Percentiles rank a stretch among this genome's conserved stretches.
phyloP scores from a whole-genome alignment of 2,888 invertebrate genomes.

The Therioaphis trifolii region DNA sequence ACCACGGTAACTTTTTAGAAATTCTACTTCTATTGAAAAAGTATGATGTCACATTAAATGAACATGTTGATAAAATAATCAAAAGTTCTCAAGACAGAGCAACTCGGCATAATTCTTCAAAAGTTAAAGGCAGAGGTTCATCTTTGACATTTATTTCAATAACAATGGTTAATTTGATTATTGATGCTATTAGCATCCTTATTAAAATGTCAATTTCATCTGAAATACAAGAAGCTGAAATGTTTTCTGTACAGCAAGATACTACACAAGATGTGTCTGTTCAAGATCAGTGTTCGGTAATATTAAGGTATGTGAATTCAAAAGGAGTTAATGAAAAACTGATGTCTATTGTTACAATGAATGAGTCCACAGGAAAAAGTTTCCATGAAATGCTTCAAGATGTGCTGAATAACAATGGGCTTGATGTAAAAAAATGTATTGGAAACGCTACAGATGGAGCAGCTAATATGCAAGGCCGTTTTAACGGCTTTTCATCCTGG shows the following conservation, averaged over 20 bases:
- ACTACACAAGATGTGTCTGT: neutral
- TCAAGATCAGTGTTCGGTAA: neutral
- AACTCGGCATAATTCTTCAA: neutral
- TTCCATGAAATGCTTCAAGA: too few relatives aligned
- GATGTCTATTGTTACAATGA: neutral
- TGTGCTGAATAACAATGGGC: too few relatives aligned
- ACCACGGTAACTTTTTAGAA: conserved; percentile 23
- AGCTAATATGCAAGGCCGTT: too few relatives aligned
- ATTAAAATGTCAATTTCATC: neutral
- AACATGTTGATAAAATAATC: neutral
- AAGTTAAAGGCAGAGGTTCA: too few relatives aligned
- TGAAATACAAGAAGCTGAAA: neutral
- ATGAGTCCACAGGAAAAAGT: too few relatives aligned
- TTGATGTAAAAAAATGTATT: too few relatives aligned
- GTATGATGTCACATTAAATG: conserved; percentile 9
- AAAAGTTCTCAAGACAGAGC: conserved; percentile 1
- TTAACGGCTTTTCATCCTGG: too few relatives aligned
- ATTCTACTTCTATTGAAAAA: conserved; percentile 17
- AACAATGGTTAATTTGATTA: too few relatives aligned
- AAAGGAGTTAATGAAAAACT: neutral
- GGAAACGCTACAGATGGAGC: too few relatives aligned
- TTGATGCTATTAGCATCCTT: too few relatives aligned
- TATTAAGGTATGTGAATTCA: neutral
- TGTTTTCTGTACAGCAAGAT: neutral
- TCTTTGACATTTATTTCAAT: too few relatives aligned